These are phyloP conservation scores for Troides aeacus DNA, from an alignment of 2,888 invertebrate species.

Conservation along the genomic window DNA sequence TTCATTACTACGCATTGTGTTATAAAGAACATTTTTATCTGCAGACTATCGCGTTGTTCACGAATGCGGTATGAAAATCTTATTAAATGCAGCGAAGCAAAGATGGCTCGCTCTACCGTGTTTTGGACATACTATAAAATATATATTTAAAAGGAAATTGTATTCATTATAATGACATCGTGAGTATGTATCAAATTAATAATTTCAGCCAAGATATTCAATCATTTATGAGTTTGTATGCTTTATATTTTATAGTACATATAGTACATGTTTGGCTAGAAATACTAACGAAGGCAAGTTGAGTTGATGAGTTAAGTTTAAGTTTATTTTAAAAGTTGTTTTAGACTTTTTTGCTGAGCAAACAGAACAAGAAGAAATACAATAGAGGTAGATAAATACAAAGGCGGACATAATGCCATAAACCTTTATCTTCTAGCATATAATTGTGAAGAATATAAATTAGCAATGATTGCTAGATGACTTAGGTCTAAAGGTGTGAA, in stretches of 20 bases:
- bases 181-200: background rate
- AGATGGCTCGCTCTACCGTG: slow-evolving; percentile 23
- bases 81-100: slow-evolving; percentile 43
- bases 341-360: no score
- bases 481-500: no score
- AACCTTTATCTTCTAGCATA: background rate
- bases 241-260: no score
- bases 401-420: no score
- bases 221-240: background rate
- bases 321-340: no score
- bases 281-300: no score
- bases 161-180: background rate
- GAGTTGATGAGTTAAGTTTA: no score
- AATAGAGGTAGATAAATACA: no score
- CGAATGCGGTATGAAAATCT: slow-evolving; percentile 35
- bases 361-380: no score
- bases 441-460: no score
- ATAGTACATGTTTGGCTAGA: no score
- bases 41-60: slow-evolving; percentile 24
- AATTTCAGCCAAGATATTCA: background rate
- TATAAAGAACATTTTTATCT: slow-evolving; percentile 42
- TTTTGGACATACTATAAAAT: slow-evolving; percentile 11
- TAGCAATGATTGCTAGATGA: no score
- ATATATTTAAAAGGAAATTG: background rate
- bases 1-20: slow-evolving; percentile 39